These are phyloP conservation scores for Paramuricea clavata DNA, from an alignment of 92 coral and sea anemone genomes.

Conservation along the genomic window DNA sequence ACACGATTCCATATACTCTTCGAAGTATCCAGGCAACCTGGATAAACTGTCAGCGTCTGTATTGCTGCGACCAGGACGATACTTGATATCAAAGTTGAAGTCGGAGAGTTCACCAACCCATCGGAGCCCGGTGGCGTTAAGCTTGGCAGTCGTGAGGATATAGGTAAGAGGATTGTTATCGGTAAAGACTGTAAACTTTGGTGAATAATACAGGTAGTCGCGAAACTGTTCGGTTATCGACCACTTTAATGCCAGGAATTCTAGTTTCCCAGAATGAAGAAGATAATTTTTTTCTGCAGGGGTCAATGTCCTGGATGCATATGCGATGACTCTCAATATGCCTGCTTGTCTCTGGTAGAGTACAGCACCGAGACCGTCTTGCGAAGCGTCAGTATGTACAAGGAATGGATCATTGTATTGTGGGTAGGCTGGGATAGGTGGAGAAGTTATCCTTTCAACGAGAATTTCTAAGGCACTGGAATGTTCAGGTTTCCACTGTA, in stretches of 20 bases:
- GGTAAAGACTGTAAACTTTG: neutral
- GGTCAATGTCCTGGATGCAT: constrained; percentile 54
- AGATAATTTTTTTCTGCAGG: constrained; percentile 40
- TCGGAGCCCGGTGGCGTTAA: too few relatives aligned
- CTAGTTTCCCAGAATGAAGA: constrained; percentile 43
- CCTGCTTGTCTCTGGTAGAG: constrained; percentile 50
- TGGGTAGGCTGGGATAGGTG: constrained; percentile 68
- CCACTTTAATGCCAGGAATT: neutral
- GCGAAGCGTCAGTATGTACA: constrained; percentile 59
- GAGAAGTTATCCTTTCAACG: constrained; percentile 53
- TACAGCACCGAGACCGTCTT: constrained; percentile 55
- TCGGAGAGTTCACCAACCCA: too few relatives aligned
- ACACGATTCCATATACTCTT: neutral
- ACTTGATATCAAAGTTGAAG: too few relatives aligned
- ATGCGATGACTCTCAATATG: too few relatives aligned
- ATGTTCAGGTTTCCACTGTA: constrained; percentile 26
- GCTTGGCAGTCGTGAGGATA: too few relatives aligned
- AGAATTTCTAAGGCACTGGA: constrained; percentile 42
- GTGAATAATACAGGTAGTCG: neutral
- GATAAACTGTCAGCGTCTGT: neutral
- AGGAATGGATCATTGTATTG: constrained; percentile 38
- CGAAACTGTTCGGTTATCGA: neutral
- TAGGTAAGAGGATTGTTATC: too few relatives aligned
- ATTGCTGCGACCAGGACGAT: too few relatives aligned
- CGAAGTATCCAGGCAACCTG: neutral